Evolutionary conservation across 2,113 vertebrate genomes (phyloP), one percentile per base, ranked within the genome.

Genomic region (Talpa occidentalis): DNA sequence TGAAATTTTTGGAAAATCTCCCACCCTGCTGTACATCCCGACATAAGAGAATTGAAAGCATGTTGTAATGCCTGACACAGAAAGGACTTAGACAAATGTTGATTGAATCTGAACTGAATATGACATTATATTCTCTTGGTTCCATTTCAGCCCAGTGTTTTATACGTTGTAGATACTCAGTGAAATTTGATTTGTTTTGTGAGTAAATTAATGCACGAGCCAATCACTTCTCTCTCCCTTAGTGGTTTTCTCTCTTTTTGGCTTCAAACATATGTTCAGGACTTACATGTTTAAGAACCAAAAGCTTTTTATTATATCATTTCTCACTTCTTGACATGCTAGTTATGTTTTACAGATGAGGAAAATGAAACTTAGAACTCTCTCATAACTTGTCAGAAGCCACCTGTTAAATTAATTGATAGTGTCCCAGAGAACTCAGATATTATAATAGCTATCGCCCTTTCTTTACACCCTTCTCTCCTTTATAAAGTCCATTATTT

Each of bases 301-400:
- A 95, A 56, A 56, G 28, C 56, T 35, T 87, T 82, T 24, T 87
- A 86, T 79, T 60, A 42, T 35, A 56, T 94, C 28, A 74, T 37
- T 88, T 83, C 37, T 83, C 30, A 85, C 32, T 52, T n/a, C 54
- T 15, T 47, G 52, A 76, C 35, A 44, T 22, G n/a, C 10, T 73
- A 52, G 37, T 91, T 88, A 60, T 74, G 21, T 88, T 74, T 88
- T 91, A 88, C 11, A 77, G n/a, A 37, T 84, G 22, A 90, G 11
- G 54, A 79, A 93, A 93, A 88, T 85, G 54, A 90, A 54, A 76
- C 86, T 76, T 90, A 72, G 56, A 84, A 74, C 84, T 88, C 16
- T 49, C 70, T 42, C 67, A 42, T 49, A 44, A 72, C 30, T 88
- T 90, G 66, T n/a, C 12, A 59, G 9, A 56, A 69, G 7, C 32